Evolutionary conservation across 2,797 vertebrate species (phyloP).

Genomic region (Diglossa cyanea): DNA sequence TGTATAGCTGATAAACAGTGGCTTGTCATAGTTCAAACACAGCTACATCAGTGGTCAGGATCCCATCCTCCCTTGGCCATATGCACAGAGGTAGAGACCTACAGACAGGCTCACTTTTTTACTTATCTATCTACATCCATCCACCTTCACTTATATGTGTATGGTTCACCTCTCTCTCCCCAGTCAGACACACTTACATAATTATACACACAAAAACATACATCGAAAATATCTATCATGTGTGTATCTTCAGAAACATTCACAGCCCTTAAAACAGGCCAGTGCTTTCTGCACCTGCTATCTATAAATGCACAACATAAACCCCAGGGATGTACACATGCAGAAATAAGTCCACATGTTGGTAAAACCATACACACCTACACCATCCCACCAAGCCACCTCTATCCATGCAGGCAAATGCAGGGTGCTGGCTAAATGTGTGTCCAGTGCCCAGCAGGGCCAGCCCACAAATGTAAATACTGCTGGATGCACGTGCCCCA

Average conservation of each 20-base stretch:
- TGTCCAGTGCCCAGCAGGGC: background rate
- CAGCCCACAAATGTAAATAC: background rate
- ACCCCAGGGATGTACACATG: background rate
- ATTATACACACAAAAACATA: background rate
- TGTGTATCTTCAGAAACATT: background rate
- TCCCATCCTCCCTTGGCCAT: background rate
- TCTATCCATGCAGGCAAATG: background rate
- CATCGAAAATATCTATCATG: background rate
- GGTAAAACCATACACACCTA: background rate
- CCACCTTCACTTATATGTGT: background rate
- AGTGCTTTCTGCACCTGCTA: background rate
- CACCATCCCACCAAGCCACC: background rate
- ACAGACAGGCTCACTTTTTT: background rate
- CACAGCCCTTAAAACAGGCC: background rate
- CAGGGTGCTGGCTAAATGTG: background rate
- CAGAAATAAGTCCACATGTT: background rate
- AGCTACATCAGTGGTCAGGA: background rate
- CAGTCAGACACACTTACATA: background rate
- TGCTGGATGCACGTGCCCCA: background rate
- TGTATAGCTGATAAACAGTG: background rate
- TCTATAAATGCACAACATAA: background rate
- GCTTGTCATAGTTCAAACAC: background rate
- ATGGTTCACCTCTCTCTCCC: background rate
- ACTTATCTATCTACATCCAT: background rate
- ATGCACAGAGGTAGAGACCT: background rate